These are phyloP conservation scores for Tuberolachnus salignus DNA, from an alignment of 2,888 invertebrate species.

Conservation along the genomic window DNA sequence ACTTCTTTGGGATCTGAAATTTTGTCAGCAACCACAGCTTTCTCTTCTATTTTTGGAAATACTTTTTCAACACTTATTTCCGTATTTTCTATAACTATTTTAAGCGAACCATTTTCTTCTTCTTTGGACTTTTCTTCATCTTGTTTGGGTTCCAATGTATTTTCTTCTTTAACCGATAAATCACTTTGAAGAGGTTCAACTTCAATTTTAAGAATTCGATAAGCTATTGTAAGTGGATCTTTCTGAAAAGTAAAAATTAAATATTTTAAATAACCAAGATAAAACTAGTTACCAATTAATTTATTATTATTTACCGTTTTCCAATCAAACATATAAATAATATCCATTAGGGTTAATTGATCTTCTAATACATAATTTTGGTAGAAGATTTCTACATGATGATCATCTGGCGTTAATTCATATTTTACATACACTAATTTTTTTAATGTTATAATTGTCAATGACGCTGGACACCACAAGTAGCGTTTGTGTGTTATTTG, in stretches of 20 bases:
- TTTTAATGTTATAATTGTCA: slow-evolving; percentile 54
- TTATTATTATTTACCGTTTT: slow-evolving; percentile 66
- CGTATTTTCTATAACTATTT: not conserved
- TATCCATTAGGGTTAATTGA: slow-evolving; percentile 67
- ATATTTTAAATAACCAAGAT: not conserved
- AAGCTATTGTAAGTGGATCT: slow-evolving; percentile 28
- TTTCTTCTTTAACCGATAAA: not conserved
- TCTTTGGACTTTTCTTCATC: slow-evolving; percentile 2
- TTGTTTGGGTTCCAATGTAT: not conserved
- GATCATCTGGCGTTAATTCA: slow-evolving; percentile 49
- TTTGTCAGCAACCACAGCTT: slow-evolving; percentile 54
- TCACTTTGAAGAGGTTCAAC: slow-evolving; percentile 14
- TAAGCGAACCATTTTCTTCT: not conserved
- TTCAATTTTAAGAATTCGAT: slow-evolving; percentile 39
- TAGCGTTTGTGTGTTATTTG: slow-evolving; percentile 54
- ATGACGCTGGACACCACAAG: slow-evolving; percentile 56
- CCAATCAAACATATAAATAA: slow-evolving; percentile 77
- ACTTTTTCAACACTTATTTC: not conserved
- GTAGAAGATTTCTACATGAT: slow-evolving; percentile 56
- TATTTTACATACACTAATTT: slow-evolving; percentile 57
- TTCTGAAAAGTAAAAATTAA: slow-evolving; percentile 32
- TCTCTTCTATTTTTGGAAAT: slow-evolving; percentile 18
- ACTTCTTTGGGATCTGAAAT: slow-evolving; percentile 70
- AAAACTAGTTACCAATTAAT: not conserved
- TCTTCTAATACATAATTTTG: slow-evolving; percentile 57